phyloP scores from a whole-genome alignment of 64 coral and sea anemone species.

The Montipora efflorescens region DNA sequence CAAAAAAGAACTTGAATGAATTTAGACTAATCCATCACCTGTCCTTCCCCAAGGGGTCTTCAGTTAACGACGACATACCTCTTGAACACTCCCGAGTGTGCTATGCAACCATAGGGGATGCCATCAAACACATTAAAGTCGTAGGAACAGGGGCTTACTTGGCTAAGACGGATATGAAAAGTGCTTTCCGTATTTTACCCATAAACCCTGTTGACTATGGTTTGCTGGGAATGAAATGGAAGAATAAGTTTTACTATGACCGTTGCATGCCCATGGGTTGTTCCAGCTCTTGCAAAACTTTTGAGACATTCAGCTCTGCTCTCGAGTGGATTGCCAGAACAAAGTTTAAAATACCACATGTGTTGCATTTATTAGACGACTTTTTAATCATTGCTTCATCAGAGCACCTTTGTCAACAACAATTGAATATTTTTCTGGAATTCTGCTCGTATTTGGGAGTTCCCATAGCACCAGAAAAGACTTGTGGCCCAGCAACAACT shows the following conservation, averaged over 20 bases:
- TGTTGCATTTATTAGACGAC: constrained; percentile 25
- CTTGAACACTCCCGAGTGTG: background rate
- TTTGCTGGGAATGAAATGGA: background rate
- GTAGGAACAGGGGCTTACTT: background rate
- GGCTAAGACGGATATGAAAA: background rate
- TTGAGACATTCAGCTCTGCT: constrained; percentile 12
- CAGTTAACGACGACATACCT: background rate
- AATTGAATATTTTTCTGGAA: constrained; percentile 18
- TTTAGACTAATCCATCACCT: background rate
- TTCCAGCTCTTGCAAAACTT: background rate
- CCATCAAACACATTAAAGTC: background rate
- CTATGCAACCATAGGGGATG: background rate
- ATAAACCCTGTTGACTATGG: background rate
- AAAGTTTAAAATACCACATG: constrained; percentile 23
- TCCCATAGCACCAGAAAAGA: background rate
- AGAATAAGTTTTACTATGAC: background rate
- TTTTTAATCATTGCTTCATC: constrained; percentile 37
- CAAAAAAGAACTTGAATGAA: background rate
- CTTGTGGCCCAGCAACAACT: background rate
- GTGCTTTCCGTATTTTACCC: background rate
- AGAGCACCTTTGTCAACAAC: constrained; percentile 23
- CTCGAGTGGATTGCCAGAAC: constrained; percentile 21
- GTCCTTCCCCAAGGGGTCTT: background rate
- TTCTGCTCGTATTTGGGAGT: background rate
- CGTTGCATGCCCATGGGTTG: background rate